Evolutionary conservation across 2,113 vertebrate genomes (phyloP), one percentile per base, ranked within the genome.

Genomic region (Sturnus vulgaris): DNA sequence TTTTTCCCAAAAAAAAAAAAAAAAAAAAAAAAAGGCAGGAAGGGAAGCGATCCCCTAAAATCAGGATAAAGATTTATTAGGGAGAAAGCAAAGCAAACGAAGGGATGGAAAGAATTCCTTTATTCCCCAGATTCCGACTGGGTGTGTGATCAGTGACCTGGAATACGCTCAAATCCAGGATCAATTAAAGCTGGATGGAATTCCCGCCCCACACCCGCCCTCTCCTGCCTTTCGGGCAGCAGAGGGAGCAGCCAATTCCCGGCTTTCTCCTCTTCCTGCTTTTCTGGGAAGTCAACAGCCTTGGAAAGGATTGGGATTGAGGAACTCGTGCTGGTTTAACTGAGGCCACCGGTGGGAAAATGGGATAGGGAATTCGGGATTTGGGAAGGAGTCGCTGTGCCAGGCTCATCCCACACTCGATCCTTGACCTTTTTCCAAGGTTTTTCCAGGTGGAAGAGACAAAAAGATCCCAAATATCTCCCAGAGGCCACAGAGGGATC

Each of bases 51-150:
- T 95, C 95, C 28, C 24, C 12, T 95, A 93, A 96, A 97, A 97
- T 97, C 96, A 86, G 94, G 93, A 97, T 97, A 93, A 97, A 97
- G 93, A 97, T 97, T 98, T 98, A 97, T 98, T 97, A 76, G 95
- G 91, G 90, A 95, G 91, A 37, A 37, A 37, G 37, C 88, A 98
- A 93, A 96, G 95, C 88, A 98, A 98, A 97, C 76, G 98, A 91
- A 98, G 93, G 91, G 84, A 73, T 91, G 94, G 97, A 96, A 97
- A 95, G 49, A 86, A 97, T 95, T 95, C 92, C 92, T 98, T 97
- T 97, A 97, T 97, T 97, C 91, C 93, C 59, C 91, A 11, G 73
- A 88, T 89, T 73, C 30, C n/a, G 39, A 69, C 88, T 79, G 86
- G 90, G 95, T 90, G 91, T 94, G 96, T 94, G 71, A 95, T 93